Base-by-base conservation (phyloP, 2,113 vertebrate genomes). In the Lamprologus tigripictilis region DNA sequence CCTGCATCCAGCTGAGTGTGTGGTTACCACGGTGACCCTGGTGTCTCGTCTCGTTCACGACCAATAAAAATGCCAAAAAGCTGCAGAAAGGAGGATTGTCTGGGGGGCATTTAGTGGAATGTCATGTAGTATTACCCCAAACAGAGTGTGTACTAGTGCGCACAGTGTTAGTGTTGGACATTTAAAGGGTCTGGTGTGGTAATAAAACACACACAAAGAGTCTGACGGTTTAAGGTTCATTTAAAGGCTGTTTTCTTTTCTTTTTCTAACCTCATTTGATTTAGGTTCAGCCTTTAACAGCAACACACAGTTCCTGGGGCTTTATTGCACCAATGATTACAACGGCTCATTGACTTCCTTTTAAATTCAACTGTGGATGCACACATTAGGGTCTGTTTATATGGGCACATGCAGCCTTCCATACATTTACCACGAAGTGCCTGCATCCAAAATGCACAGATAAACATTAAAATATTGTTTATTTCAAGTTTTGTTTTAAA, bases 11-110 rank as follows among this genome's bases (percentile, higher is more conserved):
- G 82, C 84, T 42, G 71, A 89, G 89, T 83, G 85, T 88, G 88
- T 80, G 86, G 94, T 96, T 96, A 81, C 94, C 93, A 96, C 88
- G 82, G 95, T 85, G 93, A 96, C 93, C 92, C 71, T 55, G 31
- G 63, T 85, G 86, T 68, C 85, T 92, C 40, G 80, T 92, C 80
- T 82, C 86, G 42, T 58, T 91, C 79, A 37, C 47, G 33, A 66
- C 79, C 91, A 93, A 93, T 94, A 78, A 90, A 86, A 86, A 87
- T 7, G 79, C 85, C 82, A 84, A 85, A 87, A 89, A 84, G 82
- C 78, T 84, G 80, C 58, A 81, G 68, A 73, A 28, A 8, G n/a
- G 33, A 83, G 87, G 17, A 55, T 86, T 90, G 90, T 90, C 93
- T 88, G 73, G 90, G 87, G 85, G 90, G 91, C 93, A 93, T 86